phyloP scores from a whole-genome alignment of 1,140 invertebrate genomes.

The Nasonia giraulti region DNA sequence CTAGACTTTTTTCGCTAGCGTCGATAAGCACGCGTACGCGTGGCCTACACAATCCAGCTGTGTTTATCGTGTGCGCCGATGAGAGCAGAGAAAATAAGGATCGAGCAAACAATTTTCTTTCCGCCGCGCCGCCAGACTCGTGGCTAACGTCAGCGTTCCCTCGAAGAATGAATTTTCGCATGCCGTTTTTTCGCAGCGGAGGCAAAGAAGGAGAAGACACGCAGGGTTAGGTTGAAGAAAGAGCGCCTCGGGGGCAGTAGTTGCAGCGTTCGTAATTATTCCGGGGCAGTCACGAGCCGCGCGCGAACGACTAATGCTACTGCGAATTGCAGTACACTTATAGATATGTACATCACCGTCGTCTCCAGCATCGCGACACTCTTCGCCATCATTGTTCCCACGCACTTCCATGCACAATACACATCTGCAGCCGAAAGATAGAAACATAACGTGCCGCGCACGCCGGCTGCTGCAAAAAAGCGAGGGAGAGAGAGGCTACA shows the following conservation, averaged over 20 bases:
- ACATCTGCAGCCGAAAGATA: background rate
- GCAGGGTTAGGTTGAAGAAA: slow-evolving; percentile 4
- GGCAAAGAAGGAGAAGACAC: no score
- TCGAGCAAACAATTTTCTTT: no score
- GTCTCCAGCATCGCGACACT: slow-evolving; percentile 14
- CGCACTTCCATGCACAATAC: background rate
- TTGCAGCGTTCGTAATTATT: slow-evolving; percentile 63
- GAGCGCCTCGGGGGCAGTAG: slow-evolving; percentile 51
- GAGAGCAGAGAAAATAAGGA: no score
- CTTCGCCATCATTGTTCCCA: slow-evolving; percentile 45
- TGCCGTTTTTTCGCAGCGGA: background rate
- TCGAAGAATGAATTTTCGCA: background rate
- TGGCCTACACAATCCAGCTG: background rate
- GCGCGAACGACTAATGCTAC: background rate
- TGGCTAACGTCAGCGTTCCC: background rate
- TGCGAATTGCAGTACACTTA: background rate
- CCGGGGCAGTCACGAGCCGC: slow-evolving; percentile 42
- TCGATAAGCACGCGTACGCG: background rate
- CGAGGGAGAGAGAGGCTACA: background rate
- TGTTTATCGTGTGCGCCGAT: background rate
- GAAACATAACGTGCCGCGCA: background rate
- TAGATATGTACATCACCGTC: background rate
- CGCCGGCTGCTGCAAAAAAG: background rate
- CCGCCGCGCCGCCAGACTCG: background rate
- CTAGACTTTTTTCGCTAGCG: slow-evolving; percentile 6